A percentile compares a stretch with the other conserved stretches of the same genome.
phyloP scores from a whole-genome alignment of 2,797 vertebrate genomes.

The Argyrosomus regius region DNA sequence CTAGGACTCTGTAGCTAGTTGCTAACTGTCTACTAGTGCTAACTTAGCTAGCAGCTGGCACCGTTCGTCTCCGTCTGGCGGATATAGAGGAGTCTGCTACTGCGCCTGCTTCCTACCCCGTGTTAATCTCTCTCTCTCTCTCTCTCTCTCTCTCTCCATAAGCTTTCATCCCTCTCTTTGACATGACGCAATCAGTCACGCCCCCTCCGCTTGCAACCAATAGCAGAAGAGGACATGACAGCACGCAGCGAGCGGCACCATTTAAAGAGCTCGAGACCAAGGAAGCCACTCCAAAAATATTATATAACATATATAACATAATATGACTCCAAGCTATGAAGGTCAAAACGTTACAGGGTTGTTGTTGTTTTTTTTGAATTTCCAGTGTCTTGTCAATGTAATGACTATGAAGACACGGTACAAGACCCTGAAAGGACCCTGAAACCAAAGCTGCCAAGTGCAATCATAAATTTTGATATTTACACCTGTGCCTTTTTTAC shows the following conservation, averaged over 20 bases:
- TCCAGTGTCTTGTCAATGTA: too few species aligned
- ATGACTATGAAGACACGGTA: too few species aligned
- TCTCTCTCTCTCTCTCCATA: constrained; percentile 26
- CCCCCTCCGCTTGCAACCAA: constrained; percentile 63
- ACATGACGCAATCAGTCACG: constrained; percentile 56
- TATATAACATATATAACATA: neutral
- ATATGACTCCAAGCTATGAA: neutral
- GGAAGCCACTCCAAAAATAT: neutral
- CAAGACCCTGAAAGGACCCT: neutral
- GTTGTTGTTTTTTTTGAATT: too few species aligned
- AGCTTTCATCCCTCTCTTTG: constrained; percentile 40
- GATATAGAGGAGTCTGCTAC: constrained; percentile 62
- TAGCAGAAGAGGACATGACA: constrained; percentile 38
- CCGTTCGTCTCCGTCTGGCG: constrained; percentile 54
- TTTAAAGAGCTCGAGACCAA: constrained; percentile 62
- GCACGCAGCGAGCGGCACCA: constrained; percentile 52
- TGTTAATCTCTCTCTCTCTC: constrained; percentile 60
- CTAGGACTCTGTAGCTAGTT: constrained; percentile 62
- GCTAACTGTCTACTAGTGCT: constrained; percentile 70
- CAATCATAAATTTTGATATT: neutral
- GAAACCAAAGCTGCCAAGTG: neutral
- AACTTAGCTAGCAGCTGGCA: constrained; percentile 76
- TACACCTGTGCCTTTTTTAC: neutral
- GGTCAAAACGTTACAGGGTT: neutral
- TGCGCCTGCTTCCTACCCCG: constrained; percentile 67